Evolutionary conservation across 2,797 vertebrate species (phyloP).

Genomic region (Ficedula albicollis): DNA sequence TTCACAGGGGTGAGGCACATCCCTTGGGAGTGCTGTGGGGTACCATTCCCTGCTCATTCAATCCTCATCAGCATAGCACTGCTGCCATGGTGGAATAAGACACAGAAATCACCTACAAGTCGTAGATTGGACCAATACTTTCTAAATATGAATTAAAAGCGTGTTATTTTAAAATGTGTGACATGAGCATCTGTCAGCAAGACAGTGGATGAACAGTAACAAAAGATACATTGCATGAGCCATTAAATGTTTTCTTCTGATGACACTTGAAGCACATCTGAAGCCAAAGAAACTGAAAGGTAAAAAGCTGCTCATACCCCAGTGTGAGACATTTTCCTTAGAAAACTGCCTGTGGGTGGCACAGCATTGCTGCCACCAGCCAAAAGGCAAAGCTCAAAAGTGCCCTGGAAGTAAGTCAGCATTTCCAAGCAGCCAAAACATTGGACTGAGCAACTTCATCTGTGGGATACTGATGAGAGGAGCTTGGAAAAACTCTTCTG

Average conservation of each 20-base stretch:
- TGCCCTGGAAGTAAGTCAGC: not conserved
- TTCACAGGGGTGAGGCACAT: fast-evolving
- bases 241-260: not conserved
- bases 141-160: not conserved
- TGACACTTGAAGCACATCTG: not conserved
- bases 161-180: not conserved
- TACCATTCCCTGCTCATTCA: not conserved
- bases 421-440: not conserved
- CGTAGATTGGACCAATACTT: not conserved
- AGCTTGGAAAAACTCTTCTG: not conserved
- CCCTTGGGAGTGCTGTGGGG: fast-evolving
- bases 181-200: not conserved
- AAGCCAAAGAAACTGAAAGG: not conserved
- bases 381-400: not conserved
- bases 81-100: not conserved
- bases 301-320: not conserved
- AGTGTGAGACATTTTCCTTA: not conserved
- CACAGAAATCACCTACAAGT: not conserved
- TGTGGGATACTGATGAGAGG: not conserved
- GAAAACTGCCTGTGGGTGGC: not conserved
- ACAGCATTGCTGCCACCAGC: not conserved
- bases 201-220: not conserved
- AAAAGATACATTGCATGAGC: not conserved
- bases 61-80: not conserved
- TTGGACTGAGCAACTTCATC: not conserved